These are phyloP conservation scores for Protophormia terraenovae DNA, from an alignment of 2,888 invertebrate genomes.

Conservation along the genomic window DNA sequence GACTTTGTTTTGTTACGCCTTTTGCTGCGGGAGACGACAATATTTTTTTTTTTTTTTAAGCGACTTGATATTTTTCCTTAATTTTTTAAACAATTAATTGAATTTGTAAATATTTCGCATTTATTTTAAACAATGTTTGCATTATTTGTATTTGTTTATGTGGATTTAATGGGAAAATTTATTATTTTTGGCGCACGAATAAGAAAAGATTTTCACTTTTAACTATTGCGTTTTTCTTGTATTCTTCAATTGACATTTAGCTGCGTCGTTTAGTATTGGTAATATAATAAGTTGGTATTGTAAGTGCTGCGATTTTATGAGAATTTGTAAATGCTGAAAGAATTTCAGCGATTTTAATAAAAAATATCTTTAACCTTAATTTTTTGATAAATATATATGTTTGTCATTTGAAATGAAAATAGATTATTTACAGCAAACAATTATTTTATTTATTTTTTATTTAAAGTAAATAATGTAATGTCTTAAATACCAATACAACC, in stretches of 20 bases:
- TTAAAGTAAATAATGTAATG: too few relatives aligned
- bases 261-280: neutral
- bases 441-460: too few relatives aligned
- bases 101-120: neutral
- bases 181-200: conserved; percentile 61
- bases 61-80: neutral
- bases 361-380: too few relatives aligned
- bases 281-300: too few relatives aligned
- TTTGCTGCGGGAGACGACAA: neutral
- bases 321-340: too few relatives aligned
- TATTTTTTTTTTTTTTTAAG: neutral
- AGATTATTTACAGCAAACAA: too few relatives aligned
- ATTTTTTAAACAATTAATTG: neutral
- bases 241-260: conserved; percentile 50
- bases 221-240: conserved; percentile 29
- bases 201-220: conserved; percentile 46
- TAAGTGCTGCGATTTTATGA: too few relatives aligned
- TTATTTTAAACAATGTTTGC: conserved; percentile 9
- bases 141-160: conserved; percentile 31
- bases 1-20: conserved; percentile 21
- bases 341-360: too few relatives aligned
- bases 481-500: too few relatives aligned
- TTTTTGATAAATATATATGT: too few relatives aligned
- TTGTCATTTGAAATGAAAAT: too few relatives aligned
- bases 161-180: conserved; percentile 3